These are phyloP conservation scores for Notodonta dromedarius DNA, from an alignment of 2,888 invertebrate species.

Conservation along the genomic window DNA sequence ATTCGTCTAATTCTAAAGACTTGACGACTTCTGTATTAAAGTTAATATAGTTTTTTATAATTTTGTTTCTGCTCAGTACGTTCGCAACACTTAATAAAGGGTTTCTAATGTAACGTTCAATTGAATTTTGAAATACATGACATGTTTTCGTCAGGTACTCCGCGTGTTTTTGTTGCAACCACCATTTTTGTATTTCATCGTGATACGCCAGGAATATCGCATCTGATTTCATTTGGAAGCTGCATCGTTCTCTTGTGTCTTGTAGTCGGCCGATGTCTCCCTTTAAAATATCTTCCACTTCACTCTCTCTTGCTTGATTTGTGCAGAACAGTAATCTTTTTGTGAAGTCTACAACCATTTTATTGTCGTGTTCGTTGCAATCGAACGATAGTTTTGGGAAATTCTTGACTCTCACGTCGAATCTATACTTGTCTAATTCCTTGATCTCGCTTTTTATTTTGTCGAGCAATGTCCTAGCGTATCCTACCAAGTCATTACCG, in stretches of 20 bases:
- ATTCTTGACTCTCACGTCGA: conserved; percentile 13
- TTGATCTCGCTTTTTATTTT: conserved; percentile 8
- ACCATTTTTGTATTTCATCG: not conserved
- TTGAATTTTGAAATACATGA: too few relatives aligned
- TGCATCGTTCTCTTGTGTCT: too few relatives aligned
- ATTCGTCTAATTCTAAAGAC: not conserved
- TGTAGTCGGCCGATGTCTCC: too few relatives aligned
- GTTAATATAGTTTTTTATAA: not conserved
- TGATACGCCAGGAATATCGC: not conserved
- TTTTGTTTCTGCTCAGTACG: not conserved
- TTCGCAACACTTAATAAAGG: not conserved
- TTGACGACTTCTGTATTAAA: not conserved
- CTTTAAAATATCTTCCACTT: not conserved
- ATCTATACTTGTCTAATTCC: conserved; percentile 14
- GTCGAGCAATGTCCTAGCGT: conserved; percentile 4
- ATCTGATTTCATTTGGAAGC: not conserved
- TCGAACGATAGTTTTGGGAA: conserved; percentile 19
- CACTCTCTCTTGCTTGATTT: not conserved
- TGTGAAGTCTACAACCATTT: not conserved
- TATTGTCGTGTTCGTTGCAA: conserved; percentile 1
- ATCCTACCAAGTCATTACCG: conserved; percentile 1
- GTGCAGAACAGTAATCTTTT: not conserved
- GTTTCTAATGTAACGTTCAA: not conserved
- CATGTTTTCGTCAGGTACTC: not conserved
- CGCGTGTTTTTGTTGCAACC: not conserved